These are phyloP conservation scores for Schizopygopsis pylzovi DNA, from an alignment of 2,797 vertebrate genomes.

Conservation along the genomic window DNA sequence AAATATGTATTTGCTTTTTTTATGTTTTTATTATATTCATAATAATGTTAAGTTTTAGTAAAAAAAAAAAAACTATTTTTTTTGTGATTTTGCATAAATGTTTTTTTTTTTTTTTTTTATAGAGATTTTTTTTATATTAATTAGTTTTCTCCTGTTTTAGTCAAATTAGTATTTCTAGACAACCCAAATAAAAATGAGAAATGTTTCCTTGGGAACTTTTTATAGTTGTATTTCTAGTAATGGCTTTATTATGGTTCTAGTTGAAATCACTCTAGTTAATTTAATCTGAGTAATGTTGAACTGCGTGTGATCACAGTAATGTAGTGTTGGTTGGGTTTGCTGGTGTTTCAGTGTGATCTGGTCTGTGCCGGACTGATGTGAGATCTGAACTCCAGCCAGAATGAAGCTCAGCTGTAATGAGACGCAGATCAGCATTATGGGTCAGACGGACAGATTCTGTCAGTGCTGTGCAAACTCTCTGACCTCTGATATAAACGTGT, in stretches of 20 bases:
- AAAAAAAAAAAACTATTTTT: too few relatives aligned
- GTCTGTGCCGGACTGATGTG: not conserved
- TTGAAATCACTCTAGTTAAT: not conserved
- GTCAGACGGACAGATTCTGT: constrained; percentile 7
- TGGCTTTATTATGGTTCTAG: not conserved
- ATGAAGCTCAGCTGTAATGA: constrained; percentile 12
- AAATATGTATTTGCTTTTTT: too few relatives aligned
- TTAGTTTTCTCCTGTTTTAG: not conserved
- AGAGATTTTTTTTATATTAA: not conserved
- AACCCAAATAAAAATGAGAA: not conserved
- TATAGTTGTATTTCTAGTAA: not conserved
- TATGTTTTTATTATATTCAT: not conserved
- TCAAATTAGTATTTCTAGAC: not conserved
- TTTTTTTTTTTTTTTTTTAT: not conserved
- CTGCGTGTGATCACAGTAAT: not conserved
- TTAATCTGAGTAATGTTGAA: not conserved
- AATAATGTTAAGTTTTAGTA: not conserved
- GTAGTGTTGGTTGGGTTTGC: not conserved
- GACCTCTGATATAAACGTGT: constrained; percentile 21
- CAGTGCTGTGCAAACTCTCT: not conserved
- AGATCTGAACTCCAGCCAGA: not conserved
- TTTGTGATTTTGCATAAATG: not conserved
- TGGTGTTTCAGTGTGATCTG: not conserved
- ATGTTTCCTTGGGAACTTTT: too few relatives aligned
- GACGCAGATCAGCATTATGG: constrained; percentile 18